A percentile compares a stretch with the other conserved stretches of the same genome.
Conservation (phyloP, 2,113 vertebrate species). For the Rafetus swinhoei region DNA sequence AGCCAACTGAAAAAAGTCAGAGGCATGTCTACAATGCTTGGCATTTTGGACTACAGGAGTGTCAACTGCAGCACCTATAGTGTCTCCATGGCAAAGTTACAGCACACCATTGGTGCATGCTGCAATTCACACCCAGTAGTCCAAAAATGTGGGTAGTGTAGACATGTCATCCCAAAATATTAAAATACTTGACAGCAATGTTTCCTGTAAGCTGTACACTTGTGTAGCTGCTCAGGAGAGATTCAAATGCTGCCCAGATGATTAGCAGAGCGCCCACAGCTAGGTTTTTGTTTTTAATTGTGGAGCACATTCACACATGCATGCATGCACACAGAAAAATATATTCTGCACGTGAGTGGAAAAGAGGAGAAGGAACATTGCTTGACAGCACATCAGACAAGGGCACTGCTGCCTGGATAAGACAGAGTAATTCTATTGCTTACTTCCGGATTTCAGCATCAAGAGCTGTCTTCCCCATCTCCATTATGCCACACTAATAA, state of each 20-base stretch:
- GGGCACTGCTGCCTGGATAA: rapidly evolving
- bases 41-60: not conserved
- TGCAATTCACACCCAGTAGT: not conserved
- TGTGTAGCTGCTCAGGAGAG: too few species aligned
- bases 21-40: not conserved
- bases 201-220: too few species aligned
- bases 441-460: not conserved
- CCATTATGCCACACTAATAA: not conserved
- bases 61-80: not conserved
- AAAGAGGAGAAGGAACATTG: too few species aligned
- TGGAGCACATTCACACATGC: too few species aligned
- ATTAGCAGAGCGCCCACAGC: too few species aligned
- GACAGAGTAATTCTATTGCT: not conserved
- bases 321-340: too few species aligned
- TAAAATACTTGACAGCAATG: not conserved
- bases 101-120: not conserved
- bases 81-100: not conserved
- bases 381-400: not conserved
- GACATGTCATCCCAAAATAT: not conserved
- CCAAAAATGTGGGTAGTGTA: not conserved
- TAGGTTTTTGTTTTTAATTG: too few species aligned
- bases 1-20: not conserved
- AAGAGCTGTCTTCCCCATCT: not conserved
- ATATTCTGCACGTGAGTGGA: too few species aligned
- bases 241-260: too few species aligned